Evolutionary conservation across 2,113 vertebrate genomes (phyloP).

Genomic region (Dissostichus mawsoni): DNA sequence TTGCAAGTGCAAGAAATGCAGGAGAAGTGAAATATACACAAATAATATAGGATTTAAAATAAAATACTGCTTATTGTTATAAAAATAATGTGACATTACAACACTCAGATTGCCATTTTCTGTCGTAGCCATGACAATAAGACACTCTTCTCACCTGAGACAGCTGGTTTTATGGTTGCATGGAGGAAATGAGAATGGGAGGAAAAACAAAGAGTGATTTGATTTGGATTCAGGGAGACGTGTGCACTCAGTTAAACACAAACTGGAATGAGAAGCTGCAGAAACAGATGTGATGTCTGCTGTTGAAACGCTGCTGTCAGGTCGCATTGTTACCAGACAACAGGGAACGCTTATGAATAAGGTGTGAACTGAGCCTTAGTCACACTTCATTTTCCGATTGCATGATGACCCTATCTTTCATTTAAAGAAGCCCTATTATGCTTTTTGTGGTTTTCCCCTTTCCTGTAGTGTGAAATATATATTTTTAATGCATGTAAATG

Average conservation of each 20-base stretch:
- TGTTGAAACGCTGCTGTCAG: background rate
- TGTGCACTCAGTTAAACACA: background rate
- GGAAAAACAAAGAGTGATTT: slow-evolving; percentile 2
- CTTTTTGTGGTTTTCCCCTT: too few species aligned
- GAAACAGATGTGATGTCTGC: slow-evolving; percentile 31
- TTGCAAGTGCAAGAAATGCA: too few species aligned
- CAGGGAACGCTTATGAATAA: slow-evolving; percentile 18
- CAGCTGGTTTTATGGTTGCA: background rate
- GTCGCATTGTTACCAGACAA: background rate
- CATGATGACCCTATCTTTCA: slow-evolving; percentile 2
- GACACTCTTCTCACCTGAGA: slow-evolving; percentile 31
- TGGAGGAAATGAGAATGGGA: background rate
- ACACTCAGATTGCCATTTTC: background rate
- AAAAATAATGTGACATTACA: background rate
- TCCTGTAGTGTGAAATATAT: too few species aligned
- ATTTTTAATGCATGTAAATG: too few species aligned
- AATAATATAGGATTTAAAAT: too few species aligned
- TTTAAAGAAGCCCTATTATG: slow-evolving; percentile 6
- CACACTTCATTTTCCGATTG: background rate
- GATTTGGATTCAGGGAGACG: slow-evolving; percentile 4
- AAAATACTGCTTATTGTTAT: too few species aligned
- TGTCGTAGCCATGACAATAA: slow-evolving; percentile 25
- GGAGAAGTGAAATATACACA: too few species aligned
- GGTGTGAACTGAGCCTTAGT: slow-evolving; percentile 3
- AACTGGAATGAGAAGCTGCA: background rate